phyloP scores from a whole-genome alignment of 1,140 invertebrate species.

The Drosophila tsacasi region DNA sequence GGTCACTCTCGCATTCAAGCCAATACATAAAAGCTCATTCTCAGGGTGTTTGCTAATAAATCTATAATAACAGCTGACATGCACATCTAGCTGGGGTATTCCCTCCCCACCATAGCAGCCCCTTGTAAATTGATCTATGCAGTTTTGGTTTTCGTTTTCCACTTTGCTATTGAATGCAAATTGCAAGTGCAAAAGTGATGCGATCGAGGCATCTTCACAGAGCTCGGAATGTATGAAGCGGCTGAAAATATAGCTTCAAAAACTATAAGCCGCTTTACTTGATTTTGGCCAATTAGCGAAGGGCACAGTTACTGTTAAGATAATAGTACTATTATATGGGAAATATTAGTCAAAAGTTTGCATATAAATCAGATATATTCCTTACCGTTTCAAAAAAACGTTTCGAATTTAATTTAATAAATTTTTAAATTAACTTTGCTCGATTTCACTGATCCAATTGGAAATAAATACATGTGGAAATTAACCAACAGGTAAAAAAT shows the following conservation, averaged over 20 bases:
- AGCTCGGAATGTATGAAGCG: constrained; percentile 3
- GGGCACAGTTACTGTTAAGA: background rate
- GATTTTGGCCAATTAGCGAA: constrained; percentile 31
- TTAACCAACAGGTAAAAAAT: background rate
- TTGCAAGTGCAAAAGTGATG: constrained; percentile 66
- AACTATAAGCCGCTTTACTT: constrained; percentile 7
- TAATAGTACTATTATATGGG: background rate
- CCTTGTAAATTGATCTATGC: constrained; percentile 70
- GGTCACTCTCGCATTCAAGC: constrained; percentile 8
- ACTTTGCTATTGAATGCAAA: constrained; percentile 68
- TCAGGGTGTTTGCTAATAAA: constrained; percentile 22
- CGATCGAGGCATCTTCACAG: constrained; percentile 41
- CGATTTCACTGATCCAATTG: background rate
- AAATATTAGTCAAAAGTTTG: background rate
- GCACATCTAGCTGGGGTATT: constrained; percentile 9
- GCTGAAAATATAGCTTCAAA: constrained; percentile 26
- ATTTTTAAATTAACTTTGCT: background rate
- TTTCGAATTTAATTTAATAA: background rate
- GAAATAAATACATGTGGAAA: background rate
- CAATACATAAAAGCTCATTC: constrained; percentile 25
- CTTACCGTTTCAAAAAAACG: too few species aligned
- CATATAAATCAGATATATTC: too few species aligned
- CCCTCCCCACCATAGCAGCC: constrained; percentile 18
- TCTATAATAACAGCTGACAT: constrained; percentile 38
- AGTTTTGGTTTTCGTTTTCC: constrained; percentile 51